Conservation (phyloP, 1,140 invertebrate genomes). For the Pentalonia nigronervosa region DNA sequence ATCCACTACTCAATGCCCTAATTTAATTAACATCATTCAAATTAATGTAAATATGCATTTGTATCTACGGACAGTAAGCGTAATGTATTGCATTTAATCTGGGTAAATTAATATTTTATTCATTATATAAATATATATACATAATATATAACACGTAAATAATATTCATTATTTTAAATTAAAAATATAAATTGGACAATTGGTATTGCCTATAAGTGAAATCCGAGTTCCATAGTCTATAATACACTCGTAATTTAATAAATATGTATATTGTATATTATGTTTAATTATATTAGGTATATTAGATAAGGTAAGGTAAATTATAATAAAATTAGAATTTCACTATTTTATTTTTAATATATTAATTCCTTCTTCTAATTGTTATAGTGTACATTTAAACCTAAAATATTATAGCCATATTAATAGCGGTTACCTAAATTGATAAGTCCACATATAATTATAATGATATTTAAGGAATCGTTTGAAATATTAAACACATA, state of each 20-base stretch:
- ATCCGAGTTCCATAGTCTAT: background rate
- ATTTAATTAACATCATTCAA: conserved; percentile 14
- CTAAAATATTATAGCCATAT: background rate
- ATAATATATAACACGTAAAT: background rate
- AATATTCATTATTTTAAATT: background rate
- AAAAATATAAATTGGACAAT: background rate
- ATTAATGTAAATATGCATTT: background rate
- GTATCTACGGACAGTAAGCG: background rate
- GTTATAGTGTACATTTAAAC: background rate
- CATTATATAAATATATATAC: background rate
- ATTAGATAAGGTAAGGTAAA: background rate
- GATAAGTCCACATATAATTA: background rate
- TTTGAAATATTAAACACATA: background rate
- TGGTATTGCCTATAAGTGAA: background rate
- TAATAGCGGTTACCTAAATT: background rate
- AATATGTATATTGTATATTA: background rate
- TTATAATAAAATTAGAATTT: background rate
- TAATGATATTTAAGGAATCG: background rate
- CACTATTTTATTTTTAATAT: background rate
- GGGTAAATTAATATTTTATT: conserved; percentile 7
- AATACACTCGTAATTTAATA: background rate
- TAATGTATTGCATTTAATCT: background rate
- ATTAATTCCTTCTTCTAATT: background rate
- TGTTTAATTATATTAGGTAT: background rate
- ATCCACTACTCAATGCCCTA: conserved; percentile 1